Conservation (phyloP, 2,797 vertebrate genomes). For the Xiphophorus birchmanni region DNA sequence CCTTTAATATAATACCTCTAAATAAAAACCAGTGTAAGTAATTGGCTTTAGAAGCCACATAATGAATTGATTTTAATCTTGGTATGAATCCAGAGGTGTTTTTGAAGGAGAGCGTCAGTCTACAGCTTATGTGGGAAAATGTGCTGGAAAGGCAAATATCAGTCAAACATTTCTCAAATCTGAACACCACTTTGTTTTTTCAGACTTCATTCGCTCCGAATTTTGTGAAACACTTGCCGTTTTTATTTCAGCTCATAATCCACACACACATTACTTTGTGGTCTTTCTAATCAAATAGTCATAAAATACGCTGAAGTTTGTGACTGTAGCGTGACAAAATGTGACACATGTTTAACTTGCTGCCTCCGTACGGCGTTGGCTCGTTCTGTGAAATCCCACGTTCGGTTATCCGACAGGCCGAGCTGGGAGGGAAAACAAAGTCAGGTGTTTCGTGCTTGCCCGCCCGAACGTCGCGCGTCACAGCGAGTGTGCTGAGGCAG, state of each 20-base stretch:
- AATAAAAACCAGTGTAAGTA: background rate
- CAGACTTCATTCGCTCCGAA: background rate
- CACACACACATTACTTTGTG: background rate
- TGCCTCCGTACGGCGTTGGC: constrained; percentile 18
- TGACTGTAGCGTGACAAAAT: background rate
- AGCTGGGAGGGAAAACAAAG: background rate
- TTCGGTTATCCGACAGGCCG: constrained; percentile 25
- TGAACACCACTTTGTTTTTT: background rate
- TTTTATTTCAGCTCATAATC: too few species aligned
- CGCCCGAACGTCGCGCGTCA: constrained; percentile 24
- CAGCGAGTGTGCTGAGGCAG: constrained; percentile 32
- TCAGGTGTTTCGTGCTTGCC: background rate
- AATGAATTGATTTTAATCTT: background rate
- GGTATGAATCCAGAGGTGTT: background rate
- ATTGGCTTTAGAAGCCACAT: background rate
- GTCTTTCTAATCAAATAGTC: background rate
- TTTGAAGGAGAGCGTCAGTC: background rate
- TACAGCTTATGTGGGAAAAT: background rate
- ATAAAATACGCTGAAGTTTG: background rate
- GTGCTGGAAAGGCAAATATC: background rate
- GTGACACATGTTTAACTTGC: background rate
- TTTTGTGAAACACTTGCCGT: background rate
- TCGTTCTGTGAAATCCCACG: constrained; percentile 60
- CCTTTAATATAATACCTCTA: background rate
- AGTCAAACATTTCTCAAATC: background rate